Evolutionary conservation across 2,113 vertebrate species (phyloP), one percentile per base, ranked within the genome.

Genomic region (Malurus alboscapulatus): DNA sequence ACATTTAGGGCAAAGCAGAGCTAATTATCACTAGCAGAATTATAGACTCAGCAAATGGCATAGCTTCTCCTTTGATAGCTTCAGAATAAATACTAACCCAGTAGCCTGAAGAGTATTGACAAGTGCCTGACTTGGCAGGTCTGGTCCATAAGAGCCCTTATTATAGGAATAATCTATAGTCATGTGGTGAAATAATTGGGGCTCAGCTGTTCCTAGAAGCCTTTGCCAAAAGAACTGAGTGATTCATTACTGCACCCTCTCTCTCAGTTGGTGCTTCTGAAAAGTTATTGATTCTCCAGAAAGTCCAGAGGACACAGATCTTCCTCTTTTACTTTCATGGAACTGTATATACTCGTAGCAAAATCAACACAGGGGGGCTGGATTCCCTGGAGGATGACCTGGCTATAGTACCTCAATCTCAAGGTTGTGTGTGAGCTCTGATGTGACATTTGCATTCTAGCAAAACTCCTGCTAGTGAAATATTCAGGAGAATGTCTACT

Each of bases 1-100:
- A 75, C 38, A 57, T 68, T 66, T 45, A 74, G 88, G 44, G 51
- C 55, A 86, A 88, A 94, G 67, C 67, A 80, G 63, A 90, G 65
- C 58, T 83, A 79, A 88, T 93, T 93, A 88, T 69, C 59, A 74
- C 26, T 65, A 88, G 34, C 50, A 71, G 83, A 88, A 93, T 86
- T 83, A 77, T 5, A 74, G 63, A 62, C 55, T 80, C 32, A 29
- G 79, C 59, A 92, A 92, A 90, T 58, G 82, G 54, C 30, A 45
- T 27, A 68, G 48, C 50, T 87, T 77, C 71, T 93, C 26, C 87
- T 91, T 82, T 74, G 82, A 86, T 26, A 69, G 82, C 63, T 80
- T 80, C 45, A 63, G 67, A 88, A 88, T 76, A 88, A 95, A 85
- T 76, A 50, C 18, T 58, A 91, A 72, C 36, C 78, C 69, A 72